Percentiles rank a stretch among this genome's conserved stretches.
phyloP scores from a whole-genome alignment of 2,113 vertebrate genomes.

The Epinephelus moara region DNA sequence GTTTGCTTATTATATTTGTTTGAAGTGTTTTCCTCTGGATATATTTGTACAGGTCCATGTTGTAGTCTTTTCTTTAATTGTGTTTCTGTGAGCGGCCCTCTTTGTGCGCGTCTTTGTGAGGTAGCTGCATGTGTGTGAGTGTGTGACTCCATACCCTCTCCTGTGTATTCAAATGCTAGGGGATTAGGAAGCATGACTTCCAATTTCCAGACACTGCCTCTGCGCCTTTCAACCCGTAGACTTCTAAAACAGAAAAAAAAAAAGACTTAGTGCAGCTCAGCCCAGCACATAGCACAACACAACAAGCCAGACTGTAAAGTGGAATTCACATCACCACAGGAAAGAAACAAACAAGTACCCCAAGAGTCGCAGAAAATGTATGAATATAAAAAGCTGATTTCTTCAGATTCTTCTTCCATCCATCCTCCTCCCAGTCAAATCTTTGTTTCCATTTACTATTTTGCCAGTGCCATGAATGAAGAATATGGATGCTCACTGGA shows the following conservation, averaged over 20 bases:
- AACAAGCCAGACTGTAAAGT: constrained; percentile 67
- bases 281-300: constrained; percentile 54
- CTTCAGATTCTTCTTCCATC: constrained; percentile 26
- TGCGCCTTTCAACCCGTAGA: constrained; percentile 59
- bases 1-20: constrained; percentile 15
- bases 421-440: constrained; percentile 41
- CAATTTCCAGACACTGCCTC: constrained; percentile 69
- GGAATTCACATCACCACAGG: constrained; percentile 64
- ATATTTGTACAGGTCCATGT: constrained; percentile 7
- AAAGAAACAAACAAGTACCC: constrained; percentile 68
- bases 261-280: constrained; percentile 36
- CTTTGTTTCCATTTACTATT: constrained; percentile 46
- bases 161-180: constrained; percentile 63
- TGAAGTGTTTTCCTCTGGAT: constrained; percentile 11
- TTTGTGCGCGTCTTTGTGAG: constrained; percentile 39
- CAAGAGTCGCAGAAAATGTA: constrained; percentile 51
- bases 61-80: not conserved
- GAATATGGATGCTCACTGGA: not conserved
- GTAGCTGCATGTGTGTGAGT: constrained; percentile 23
- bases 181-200: constrained; percentile 75
- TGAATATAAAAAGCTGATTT: constrained; percentile 73
- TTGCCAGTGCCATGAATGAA: constrained; percentile 34
- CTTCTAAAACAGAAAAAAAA: constrained; percentile 57
- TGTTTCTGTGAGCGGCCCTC: not conserved
- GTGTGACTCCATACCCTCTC: constrained; percentile 45